A percentile compares a stretch with the other conserved stretches of the same genome.
phyloP scores from a whole-genome alignment of 2,888 invertebrate species.

The Conchocele bisecta region DNA sequence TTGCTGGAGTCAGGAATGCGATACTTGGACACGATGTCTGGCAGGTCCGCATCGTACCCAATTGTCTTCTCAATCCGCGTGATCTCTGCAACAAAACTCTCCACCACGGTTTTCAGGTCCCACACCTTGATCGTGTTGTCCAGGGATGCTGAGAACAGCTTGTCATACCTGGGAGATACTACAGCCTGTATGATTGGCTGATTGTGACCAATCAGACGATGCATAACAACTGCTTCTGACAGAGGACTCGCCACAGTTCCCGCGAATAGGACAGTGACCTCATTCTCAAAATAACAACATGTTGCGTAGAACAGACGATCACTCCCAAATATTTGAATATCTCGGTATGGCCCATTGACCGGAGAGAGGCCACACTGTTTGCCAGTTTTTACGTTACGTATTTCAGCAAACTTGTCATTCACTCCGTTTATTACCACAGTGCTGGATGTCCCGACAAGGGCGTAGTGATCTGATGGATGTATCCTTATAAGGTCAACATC shows the following conservation, averaged over 20 bases:
- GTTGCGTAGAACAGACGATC: conserved; percentile 47
- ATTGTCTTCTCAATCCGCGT: conserved; percentile 8
- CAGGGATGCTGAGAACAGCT: conserved; percentile 57
- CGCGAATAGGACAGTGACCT: conserved; percentile 36
- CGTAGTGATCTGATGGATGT: conserved; percentile 59
- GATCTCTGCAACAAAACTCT: conserved; percentile 24
- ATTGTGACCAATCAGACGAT: conserved; percentile 58
- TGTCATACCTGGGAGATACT: conserved; percentile 37
- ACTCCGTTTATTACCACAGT: conserved; percentile 35
- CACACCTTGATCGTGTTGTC: conserved; percentile 69
- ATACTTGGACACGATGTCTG: conserved; percentile 29
- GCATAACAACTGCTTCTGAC: conserved; percentile 46
- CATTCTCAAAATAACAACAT: conserved; percentile 9
- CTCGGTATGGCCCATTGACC: conserved; percentile 33
- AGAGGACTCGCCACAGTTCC: conserved; percentile 45
- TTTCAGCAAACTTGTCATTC: conserved; percentile 45
- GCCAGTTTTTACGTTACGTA: conserved; percentile 48
- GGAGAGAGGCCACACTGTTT: conserved; percentile 38
- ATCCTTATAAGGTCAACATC: conserved; percentile 36
- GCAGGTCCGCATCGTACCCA: neutral
- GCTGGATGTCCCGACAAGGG: conserved; percentile 45
- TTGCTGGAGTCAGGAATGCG: neutral
- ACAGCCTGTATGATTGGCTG: conserved; percentile 49
- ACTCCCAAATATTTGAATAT: conserved; percentile 53
- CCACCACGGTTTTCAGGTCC: conserved; percentile 39